phyloP scores from a whole-genome alignment of 1,140 invertebrate species.

The Megathymus violae region DNA sequence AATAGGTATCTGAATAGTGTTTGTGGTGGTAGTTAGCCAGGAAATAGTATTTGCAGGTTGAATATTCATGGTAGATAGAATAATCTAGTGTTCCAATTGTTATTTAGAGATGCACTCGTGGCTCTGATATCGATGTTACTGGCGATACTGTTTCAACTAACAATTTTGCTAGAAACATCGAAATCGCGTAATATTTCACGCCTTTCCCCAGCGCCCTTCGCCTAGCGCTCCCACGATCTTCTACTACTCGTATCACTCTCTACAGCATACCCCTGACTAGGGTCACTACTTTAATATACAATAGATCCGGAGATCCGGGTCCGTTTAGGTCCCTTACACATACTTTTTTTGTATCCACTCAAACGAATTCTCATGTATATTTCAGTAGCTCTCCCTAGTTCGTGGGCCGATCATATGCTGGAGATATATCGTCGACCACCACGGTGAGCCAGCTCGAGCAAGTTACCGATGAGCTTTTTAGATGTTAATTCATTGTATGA shows the following conservation, averaged over 20 bases:
- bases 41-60: slow-evolving; percentile 22
- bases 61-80: slow-evolving; percentile 23
- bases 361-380: slow-evolving; percentile 48
- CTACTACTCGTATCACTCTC: slow-evolving; percentile 59
- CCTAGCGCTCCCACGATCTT: slow-evolving; percentile 75
- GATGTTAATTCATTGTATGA: slow-evolving; percentile 40
- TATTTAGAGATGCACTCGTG: slow-evolving; percentile 53
- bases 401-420: slow-evolving; percentile 45
- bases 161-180: slow-evolving; percentile 47
- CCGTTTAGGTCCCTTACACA: slow-evolving; percentile 30
- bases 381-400: slow-evolving; percentile 53
- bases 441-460: slow-evolving; percentile 24
- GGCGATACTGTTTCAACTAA: slow-evolving; percentile 39
- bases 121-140: slow-evolving; percentile 45
- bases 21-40: too few species aligned
- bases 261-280: slow-evolving; percentile 60
- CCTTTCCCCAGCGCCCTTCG: slow-evolving; percentile 70
- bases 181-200: slow-evolving; percentile 50
- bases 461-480: slow-evolving; percentile 27
- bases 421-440: slow-evolving; percentile 34
- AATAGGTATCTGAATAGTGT: slow-evolving; percentile 52
- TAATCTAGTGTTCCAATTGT: slow-evolving; percentile 44
- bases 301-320: slow-evolving; percentile 34
- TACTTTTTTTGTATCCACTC: slow-evolving; percentile 21
- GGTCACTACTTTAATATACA: slow-evolving; percentile 56